Conservation (phyloP, 2,113 vertebrate genomes). For the Odocoileus virginianus region DNA sequence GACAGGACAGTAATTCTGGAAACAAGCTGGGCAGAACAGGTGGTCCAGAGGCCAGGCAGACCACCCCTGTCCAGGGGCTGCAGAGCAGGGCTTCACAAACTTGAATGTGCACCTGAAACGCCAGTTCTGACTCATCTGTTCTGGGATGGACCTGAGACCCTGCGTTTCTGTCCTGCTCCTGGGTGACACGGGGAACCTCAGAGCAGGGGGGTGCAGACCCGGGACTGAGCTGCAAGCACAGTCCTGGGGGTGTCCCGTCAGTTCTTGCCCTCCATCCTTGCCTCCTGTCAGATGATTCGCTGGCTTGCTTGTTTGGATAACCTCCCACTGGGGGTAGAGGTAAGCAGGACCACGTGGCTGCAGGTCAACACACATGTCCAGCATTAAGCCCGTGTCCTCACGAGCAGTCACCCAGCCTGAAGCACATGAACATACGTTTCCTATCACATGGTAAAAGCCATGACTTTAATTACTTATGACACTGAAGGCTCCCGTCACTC, state of each 20-base stretch:
- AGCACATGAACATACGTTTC: not conserved
- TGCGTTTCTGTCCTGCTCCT: not conserved
- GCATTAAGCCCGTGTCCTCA: not conserved
- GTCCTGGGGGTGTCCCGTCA: not conserved
- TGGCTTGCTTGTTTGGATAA: not conserved
- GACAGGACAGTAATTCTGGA: not conserved
- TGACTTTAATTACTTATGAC: not conserved
- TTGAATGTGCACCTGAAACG: not conserved
- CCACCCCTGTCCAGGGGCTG: not conserved
- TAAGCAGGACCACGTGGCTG: not conserved
- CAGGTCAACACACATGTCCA: not conserved
- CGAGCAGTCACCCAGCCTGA: not conserved
- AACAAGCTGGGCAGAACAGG: not conserved
- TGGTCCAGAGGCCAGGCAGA: not conserved
- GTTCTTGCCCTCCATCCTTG: not conserved
- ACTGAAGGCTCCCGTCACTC: not conserved
- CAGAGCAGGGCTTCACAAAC: not conserved
- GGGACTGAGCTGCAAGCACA: not conserved
- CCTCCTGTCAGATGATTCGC: not conserved
- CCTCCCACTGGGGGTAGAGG: not conserved
- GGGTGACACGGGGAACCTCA: accelerated
- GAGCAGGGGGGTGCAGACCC: no score
- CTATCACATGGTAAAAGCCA: not conserved
- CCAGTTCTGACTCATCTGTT: not conserved
- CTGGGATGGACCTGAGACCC: no score